Base-by-base conservation (phyloP, 2,797 vertebrate genomes). In the Hyperoplus immaculatus region DNA sequence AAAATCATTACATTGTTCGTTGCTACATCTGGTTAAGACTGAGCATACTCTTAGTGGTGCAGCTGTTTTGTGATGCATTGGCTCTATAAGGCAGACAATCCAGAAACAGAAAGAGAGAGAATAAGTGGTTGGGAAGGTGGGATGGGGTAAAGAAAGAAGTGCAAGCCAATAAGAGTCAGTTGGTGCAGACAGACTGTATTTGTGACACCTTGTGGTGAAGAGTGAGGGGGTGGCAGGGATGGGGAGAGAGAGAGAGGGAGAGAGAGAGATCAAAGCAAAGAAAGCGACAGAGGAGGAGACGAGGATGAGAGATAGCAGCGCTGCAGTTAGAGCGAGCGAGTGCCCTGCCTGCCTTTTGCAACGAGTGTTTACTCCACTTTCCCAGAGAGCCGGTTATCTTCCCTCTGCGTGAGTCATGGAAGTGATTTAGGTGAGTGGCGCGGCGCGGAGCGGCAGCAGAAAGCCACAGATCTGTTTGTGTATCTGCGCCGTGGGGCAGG, bases 181-280 rank as follows among this genome's bases (percentile, higher is more conserved):
- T 80, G 87, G 84, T 78, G 87, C 69, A 84, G 72, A 69, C 56
- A 71, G 87, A 80, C 69, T 85, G 64, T 80, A 77, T 78, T 87
- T 76, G 90, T 90, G 89, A 90, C 88, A 92, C 91, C 89, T 92
- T 92, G 82, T 90, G 85, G 75, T 82, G 68, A 87, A 89, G 86
- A 83, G 83, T 82, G 72, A 86, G 81, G 72, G 77, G 84, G 88
- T 66, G 75, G 81, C 58, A 75, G 82, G 75, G 76, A 79, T 51
- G 57, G 74, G 78, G 76, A 60, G 76, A 68, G 74, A 58, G 74
- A 65, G 54, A 58, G 62, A 67, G 73, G 61, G 72, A 69, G 67
- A 68, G 79, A 47, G 69, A 63, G 84, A 78, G 75, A 85, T 79
- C 75, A 82, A 81, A 85, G 83, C 70, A n/a, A 41, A 83, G 69